These are phyloP conservation scores for Raphicerus campestris DNA, from an alignment of 2,113 vertebrate species.

Conservation along the genomic window DNA sequence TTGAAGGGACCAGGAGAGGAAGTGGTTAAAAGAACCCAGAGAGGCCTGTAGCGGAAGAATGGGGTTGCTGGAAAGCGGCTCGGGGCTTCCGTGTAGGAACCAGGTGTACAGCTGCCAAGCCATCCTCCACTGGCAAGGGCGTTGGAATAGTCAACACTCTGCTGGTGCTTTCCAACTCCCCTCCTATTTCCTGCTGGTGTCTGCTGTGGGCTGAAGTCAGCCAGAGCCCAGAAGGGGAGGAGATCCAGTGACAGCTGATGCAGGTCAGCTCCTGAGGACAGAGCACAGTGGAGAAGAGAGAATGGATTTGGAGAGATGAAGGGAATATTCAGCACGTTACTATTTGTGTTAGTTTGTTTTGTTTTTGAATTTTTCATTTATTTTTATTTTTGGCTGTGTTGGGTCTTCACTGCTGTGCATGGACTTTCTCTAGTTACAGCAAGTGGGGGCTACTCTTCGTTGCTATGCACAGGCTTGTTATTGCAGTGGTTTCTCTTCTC, in stretches of 20 bases:
- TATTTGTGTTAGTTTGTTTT: not conserved
- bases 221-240: not conserved
- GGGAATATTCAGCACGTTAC: rapidly evolving
- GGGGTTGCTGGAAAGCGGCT: not conserved
- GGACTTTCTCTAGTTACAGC: not conserved
- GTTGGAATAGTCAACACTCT: not conserved
- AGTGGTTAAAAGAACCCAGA: not conserved
- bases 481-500: not conserved
- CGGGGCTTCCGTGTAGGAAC: not conserved
- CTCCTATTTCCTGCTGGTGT: not conserved
- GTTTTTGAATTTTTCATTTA: not conserved
- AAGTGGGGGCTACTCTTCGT: not conserved
- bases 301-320: not conserved
- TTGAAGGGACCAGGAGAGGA: not conserved
- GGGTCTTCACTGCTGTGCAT: not conserved
- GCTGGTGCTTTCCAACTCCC: not conserved
- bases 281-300: not conserved
- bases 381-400: not conserved
- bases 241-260: not conserved
- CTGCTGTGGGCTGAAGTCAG: not conserved
- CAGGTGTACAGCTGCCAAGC: rapidly evolving
- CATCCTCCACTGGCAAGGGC: not conserved
- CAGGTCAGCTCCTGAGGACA: not conserved
- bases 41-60: not conserved
- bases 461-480: not conserved